These are phyloP conservation scores for Megaleporinus macrocephalus DNA, from an alignment of 2,113 vertebrate genomes.

Conservation along the genomic window DNA sequence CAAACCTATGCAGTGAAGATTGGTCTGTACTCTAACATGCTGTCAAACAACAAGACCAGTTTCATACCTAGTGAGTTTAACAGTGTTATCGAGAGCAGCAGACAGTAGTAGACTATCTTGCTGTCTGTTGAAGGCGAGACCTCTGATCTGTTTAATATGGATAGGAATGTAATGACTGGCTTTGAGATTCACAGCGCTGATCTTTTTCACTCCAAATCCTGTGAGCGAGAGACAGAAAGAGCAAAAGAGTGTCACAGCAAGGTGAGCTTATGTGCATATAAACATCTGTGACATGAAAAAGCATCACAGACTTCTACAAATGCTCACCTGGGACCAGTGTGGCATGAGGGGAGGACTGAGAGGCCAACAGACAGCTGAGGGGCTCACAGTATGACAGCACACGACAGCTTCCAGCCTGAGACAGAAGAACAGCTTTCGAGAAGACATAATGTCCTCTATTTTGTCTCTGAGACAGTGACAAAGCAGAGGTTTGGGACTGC, in stretches of 20 bases:
- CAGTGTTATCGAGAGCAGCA: slow-evolving; percentile 88
- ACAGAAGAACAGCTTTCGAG: slow-evolving; percentile 86
- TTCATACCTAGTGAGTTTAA: slow-evolving; percentile 93
- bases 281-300: background rate
- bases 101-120: slow-evolving; percentile 89
- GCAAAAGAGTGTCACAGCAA: background rate
- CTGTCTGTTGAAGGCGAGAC: slow-evolving; percentile 84
- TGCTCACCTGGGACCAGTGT: slow-evolving; percentile 88
- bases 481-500: slow-evolving; percentile 61
- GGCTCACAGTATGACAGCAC: slow-evolving; percentile 86
- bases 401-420: slow-evolving; percentile 86
- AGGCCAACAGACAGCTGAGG: slow-evolving; percentile 88
- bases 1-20: no score
- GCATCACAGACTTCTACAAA: background rate
- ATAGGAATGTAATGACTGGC: slow-evolving; percentile 94
- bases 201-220: slow-evolving; percentile 96
- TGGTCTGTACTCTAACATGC: background rate
- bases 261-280: background rate
- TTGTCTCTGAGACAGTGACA: slow-evolving; percentile 69
- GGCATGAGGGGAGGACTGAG: slow-evolving; percentile 89
- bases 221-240: slow-evolving; percentile 12
- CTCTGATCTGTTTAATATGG: slow-evolving; percentile 92
- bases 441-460: slow-evolving; percentile 81
- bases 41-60: background rate
- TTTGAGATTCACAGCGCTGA: slow-evolving; percentile 88